A percentile compares a stretch with the other conserved stretches of the same genome.
Conservation (phyloP, 2,797 vertebrate species). For the Sciurus carolinensis region DNA sequence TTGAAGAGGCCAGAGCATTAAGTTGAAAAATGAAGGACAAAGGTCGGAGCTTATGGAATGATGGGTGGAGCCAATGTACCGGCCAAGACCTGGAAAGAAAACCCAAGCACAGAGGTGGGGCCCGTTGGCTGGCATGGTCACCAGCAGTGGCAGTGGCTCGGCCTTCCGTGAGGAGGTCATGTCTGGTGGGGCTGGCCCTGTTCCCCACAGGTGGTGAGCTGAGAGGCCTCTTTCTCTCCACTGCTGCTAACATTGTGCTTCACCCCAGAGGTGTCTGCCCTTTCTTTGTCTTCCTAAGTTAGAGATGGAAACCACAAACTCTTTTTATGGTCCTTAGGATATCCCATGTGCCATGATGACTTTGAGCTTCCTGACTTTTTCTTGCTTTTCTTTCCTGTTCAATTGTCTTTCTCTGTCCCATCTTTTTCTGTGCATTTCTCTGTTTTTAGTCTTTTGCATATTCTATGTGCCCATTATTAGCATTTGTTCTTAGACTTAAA, state of each 20-base stretch:
- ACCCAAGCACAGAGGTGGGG: not conserved
- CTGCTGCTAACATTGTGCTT: not conserved
- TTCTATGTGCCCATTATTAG: not conserved
- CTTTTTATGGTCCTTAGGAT: not conserved
- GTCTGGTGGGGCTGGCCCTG: too few species aligned
- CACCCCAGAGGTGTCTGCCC: not conserved
- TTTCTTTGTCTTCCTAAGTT: not conserved
- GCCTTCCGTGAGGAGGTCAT: too few species aligned
- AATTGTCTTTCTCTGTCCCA: not conserved
- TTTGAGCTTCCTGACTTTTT: not conserved
- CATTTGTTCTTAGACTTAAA: slow-evolving; percentile 20
- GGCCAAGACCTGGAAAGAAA: not conserved
- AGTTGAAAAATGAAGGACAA: not conserved
- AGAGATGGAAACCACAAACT: not conserved
- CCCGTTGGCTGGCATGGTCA: too few species aligned
- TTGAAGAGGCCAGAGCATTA: not conserved
- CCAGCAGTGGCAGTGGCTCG: not conserved
- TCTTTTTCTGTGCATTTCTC: not conserved
- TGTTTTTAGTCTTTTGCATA: not conserved
- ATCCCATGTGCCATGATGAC: not conserved
- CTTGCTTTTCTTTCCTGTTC: not conserved
- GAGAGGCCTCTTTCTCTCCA: not conserved
- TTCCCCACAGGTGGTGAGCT: too few species aligned
- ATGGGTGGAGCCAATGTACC: not conserved
- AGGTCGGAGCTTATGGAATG: not conserved